Conservation (phyloP, 2,888 invertebrate genomes). For the Heterodera filipjevi region DNA sequence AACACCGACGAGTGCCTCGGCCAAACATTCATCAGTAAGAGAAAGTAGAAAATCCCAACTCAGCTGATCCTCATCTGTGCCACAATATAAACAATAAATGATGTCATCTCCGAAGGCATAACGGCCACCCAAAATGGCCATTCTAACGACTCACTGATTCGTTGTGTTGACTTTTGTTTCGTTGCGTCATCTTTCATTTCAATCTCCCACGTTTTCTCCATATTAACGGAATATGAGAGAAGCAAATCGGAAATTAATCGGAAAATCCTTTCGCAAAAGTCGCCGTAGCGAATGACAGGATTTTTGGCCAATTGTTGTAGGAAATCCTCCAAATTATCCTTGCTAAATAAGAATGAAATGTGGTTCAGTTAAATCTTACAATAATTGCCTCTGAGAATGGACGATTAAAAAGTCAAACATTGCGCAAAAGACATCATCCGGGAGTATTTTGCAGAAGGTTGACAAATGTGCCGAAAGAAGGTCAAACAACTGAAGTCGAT, state of each 20-base stretch:
- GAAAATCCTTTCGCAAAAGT: neutral
- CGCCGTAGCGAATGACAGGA: conserved; percentile 2
- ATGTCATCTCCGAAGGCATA: no score
- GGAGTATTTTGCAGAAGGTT: neutral
- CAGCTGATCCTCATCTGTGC: neutral
- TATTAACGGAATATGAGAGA: neutral
- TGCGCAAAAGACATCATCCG: neutral
- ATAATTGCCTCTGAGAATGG: neutral
- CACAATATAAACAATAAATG: neutral
- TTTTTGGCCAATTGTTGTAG: neutral
- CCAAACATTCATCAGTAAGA: neutral
- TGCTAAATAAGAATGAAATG: neutral
- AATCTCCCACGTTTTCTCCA: neutral
- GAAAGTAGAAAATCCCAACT: neutral
- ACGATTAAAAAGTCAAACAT: neutral
- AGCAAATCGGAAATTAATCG: neutral
- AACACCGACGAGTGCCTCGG: neutral
- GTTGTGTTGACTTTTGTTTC: neutral
- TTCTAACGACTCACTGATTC: neutral
- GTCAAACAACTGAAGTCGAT: neutral
- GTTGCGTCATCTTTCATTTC: neutral
- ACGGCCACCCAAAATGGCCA: neutral
- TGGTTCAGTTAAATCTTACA: no score
- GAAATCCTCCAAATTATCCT: neutral
- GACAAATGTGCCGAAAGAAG: neutral